These are phyloP conservation scores for Matsumyia berberina DNA, from an alignment of 2,888 invertebrate species.

Conservation along the genomic window DNA sequence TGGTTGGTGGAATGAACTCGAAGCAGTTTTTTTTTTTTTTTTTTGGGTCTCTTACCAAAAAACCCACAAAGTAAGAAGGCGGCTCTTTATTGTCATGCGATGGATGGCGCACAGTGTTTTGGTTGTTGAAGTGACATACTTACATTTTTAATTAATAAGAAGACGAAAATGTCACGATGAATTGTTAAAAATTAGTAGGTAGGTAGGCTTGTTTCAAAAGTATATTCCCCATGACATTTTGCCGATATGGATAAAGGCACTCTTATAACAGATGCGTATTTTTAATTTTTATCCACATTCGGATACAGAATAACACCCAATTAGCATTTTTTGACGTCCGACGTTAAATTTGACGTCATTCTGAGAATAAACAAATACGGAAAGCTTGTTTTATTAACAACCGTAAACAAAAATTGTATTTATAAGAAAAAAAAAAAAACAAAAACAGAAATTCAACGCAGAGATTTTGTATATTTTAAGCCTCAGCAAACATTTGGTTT, in stretches of 20 bases:
- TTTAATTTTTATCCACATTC: background rate
- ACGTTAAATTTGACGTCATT: slow-evolving; percentile 24
- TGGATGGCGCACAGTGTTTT: slow-evolving; percentile 29
- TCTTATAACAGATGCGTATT: background rate
- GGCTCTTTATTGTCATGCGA: slow-evolving; percentile 48
- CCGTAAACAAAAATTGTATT: slow-evolving; percentile 3
- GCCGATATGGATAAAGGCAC: slow-evolving; percentile 1
- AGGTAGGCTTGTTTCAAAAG: slow-evolving; percentile 1
- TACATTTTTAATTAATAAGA: slow-evolving; percentile 62
- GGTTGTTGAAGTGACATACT: slow-evolving; percentile 50
- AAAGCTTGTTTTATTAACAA: too few relatives aligned
- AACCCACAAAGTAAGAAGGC: slow-evolving; percentile 31
- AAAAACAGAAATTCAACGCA: background rate
- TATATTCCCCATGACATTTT: background rate
- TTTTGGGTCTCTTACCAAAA: slow-evolving; percentile 20
- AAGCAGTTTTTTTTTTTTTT: slow-evolving; percentile 40
- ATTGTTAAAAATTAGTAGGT: slow-evolving; percentile 7
- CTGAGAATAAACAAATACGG: background rate
- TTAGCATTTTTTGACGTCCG: background rate
- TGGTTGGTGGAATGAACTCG: slow-evolving; percentile 43
- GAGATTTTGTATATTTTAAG: background rate
- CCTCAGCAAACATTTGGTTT: background rate
- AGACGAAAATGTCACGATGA: slow-evolving; percentile 2
- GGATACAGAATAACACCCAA: background rate
- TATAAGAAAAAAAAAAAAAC: background rate